Percentiles rank a stretch among this genome's conserved stretches.
Evolutionary conservation across 2,888 invertebrate genomes (phyloP).

Genomic region (Cosmorhoe ocellata): DNA sequence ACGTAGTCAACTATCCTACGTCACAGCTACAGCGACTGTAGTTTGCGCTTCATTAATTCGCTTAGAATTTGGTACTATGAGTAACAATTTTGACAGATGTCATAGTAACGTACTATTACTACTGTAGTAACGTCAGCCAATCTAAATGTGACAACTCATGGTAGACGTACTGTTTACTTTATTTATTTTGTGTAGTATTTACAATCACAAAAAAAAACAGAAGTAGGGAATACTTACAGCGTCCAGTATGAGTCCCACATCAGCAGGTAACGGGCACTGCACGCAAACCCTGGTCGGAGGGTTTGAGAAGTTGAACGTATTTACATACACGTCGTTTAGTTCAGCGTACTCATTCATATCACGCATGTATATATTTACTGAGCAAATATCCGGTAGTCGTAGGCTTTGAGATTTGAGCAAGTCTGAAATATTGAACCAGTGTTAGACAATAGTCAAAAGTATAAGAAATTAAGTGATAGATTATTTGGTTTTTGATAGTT

Average conservation of each 20-base stretch:
- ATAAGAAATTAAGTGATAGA: no score
- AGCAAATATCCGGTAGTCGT: slow-evolving; percentile 86
- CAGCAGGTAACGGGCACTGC: slow-evolving; percentile 87
- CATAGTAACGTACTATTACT: no score
- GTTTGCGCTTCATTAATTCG: no score
- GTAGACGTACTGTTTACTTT: no score
- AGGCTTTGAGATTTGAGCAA: slow-evolving; percentile 75
- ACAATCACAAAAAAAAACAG: no score
- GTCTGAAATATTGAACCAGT: slow-evolving; percentile 59
- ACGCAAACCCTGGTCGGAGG: slow-evolving; percentile 95
- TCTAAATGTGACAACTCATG: no score
- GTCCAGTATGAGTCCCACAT: slow-evolving; percentile 89
- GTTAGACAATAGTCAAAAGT: neutral
- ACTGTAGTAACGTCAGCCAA: no score
- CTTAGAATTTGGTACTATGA: no score
- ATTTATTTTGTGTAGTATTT: no score
- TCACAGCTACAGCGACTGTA: no score
- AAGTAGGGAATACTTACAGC: slow-evolving; percentile 75
- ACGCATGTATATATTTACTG: slow-evolving; percentile 91
- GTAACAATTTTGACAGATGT: no score
- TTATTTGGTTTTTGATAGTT: neutral
- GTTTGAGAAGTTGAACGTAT: slow-evolving; percentile 87
- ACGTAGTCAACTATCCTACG: no score
- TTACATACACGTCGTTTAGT: slow-evolving; percentile 90
- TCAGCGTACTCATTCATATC: slow-evolving; percentile 90